phyloP scores from a whole-genome alignment of 35 echinoderm and acorn worm genomes.

The Heliocidaris tuberculata region DNA sequence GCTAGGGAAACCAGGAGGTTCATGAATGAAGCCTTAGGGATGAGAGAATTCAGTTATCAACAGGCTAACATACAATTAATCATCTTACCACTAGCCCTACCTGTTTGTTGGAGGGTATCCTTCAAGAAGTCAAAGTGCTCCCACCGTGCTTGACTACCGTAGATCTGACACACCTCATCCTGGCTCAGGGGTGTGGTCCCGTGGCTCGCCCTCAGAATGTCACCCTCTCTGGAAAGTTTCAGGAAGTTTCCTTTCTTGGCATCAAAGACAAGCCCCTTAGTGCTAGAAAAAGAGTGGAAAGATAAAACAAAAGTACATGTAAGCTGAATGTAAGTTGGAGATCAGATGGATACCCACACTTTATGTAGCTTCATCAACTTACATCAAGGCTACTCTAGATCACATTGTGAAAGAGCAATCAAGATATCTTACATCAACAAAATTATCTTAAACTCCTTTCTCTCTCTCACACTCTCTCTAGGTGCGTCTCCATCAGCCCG shows the following conservation, averaged over 20 bases:
- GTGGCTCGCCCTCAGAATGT: conserved; percentile 76
- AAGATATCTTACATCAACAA: too few relatives aligned
- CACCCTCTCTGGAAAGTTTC: conserved; percentile 71
- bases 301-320: neutral
- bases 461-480: too few relatives aligned
- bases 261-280: conserved; percentile 84
- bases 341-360: neutral
- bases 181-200: conserved; percentile 58
- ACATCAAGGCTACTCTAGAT: too few relatives aligned
- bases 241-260: conserved; percentile 69
- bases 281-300: conserved; percentile 41
- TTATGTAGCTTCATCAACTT: too few relatives aligned
- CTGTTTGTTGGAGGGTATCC: conserved; percentile 72
- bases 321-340: neutral
- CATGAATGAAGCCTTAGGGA: neutral
- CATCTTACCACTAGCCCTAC: conserved; percentile 5
- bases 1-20: neutral
- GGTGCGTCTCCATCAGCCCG: too few relatives aligned
- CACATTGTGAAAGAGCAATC: too few relatives aligned
- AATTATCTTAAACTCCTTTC: too few relatives aligned
- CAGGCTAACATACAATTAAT: too few relatives aligned
- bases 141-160: conserved; percentile 64
- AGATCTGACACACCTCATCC: conserved; percentile 63
- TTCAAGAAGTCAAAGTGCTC: conserved; percentile 63
- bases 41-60: too few relatives aligned